Conservation (phyloP, 2,797 vertebrate genomes). For the Myotis planiceps region DNA sequence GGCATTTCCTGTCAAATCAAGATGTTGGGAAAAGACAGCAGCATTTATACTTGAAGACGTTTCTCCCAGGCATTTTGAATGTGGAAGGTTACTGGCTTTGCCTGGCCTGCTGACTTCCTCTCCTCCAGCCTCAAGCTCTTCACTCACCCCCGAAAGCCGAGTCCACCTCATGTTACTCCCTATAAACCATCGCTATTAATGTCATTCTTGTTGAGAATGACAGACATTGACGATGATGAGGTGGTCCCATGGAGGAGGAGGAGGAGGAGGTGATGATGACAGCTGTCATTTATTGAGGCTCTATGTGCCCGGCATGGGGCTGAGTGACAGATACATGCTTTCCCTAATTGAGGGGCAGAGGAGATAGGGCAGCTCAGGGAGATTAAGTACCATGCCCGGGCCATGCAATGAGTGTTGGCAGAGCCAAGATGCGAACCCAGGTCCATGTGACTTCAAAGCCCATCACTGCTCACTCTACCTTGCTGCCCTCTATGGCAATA, state of each 20-base stretch:
- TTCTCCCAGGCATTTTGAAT: too few relatives aligned
- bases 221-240: neutral
- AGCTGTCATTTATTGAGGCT: neutral
- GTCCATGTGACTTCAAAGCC: neutral
- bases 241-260: fast-evolving
- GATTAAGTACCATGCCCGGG: neutral
- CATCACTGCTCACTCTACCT: neutral
- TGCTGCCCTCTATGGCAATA: neutral
- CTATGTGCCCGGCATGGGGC: fast-evolving
- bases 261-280: neutral
- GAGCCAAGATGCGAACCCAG: neutral
- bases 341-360: neutral
- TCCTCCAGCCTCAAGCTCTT: neutral
- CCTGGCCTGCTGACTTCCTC: neutral
- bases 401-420: too few relatives aligned
- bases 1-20: neutral
- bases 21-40: neutral
- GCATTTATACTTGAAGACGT: neutral
- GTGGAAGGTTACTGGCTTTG: neutral
- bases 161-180: fast-evolving
- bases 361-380: neutral
- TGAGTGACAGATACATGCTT: neutral
- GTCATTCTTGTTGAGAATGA: neutral
- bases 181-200: neutral
- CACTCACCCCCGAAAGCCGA: too few relatives aligned